Evolutionary conservation across 2,888 invertebrate species (phyloP).

Genomic region (Saturnia pavonia): DNA sequence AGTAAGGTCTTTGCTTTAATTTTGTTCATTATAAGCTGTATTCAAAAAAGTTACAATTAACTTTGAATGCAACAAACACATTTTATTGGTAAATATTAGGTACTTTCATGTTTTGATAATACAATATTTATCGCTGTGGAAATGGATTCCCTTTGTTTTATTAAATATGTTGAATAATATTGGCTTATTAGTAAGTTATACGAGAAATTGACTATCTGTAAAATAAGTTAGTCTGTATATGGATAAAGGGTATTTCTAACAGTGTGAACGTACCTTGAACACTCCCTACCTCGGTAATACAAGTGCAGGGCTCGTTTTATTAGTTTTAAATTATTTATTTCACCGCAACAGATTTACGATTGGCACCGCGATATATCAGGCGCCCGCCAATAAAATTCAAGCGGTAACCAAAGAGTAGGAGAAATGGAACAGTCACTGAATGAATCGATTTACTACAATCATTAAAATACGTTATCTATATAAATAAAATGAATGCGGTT

Average conservation of each 20-base stretch:
- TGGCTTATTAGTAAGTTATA: neutral
- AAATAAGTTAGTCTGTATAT: neutral
- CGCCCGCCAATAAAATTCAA: constrained; percentile 72
- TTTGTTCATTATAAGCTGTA: too few species aligned
- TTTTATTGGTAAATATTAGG: neutral
- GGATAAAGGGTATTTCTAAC: neutral
- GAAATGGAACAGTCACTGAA: constrained; percentile 25
- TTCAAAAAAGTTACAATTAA: neutral
- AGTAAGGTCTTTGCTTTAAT: too few species aligned
- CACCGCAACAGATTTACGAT: constrained; percentile 77
- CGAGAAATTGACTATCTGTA: neutral
- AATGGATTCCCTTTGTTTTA: neutral
- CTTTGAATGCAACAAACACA: neutral
- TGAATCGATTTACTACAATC: neutral
- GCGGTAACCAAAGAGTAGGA: constrained; percentile 37
- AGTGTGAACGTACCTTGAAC: constrained; percentile 18
- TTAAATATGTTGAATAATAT: neutral
- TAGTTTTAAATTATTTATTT: constrained; percentile 82
- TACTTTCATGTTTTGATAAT: neutral
- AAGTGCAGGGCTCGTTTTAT: constrained; percentile 59
- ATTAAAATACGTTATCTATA: neutral
- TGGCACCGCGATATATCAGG: constrained; percentile 75
- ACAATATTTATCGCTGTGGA: neutral
- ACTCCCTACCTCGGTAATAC: constrained; percentile 31
- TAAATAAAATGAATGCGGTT: too few species aligned